phyloP scores from a whole-genome alignment of 2,113 vertebrate genomes.

The Engraulis encrasicolus region DNA sequence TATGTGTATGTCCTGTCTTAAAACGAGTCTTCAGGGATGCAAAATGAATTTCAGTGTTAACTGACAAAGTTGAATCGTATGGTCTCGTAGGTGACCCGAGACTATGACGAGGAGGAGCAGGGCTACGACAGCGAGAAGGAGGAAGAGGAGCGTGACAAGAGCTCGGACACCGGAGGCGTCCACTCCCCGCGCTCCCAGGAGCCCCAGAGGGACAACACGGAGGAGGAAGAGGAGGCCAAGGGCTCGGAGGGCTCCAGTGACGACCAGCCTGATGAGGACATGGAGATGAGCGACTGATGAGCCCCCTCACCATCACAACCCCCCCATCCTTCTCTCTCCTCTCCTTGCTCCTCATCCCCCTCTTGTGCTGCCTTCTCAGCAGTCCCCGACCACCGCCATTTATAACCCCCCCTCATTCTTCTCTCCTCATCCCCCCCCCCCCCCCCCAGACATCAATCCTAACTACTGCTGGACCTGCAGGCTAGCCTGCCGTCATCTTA shows the following conservation, averaged over 20 bases:
- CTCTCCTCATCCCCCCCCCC: background rate
- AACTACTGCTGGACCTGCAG: constrained; percentile 46
- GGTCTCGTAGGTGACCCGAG: constrained; percentile 88
- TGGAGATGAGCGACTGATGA: constrained; percentile 97
- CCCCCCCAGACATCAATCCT: background rate
- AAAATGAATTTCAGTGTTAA: no score
- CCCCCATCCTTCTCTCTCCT: background rate
- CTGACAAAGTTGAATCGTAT: no score
- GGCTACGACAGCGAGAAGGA: constrained; percentile 96
- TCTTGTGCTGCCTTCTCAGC: no score
- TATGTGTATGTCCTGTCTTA: no score
- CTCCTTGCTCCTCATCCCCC: no score
- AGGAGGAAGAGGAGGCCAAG: constrained; percentile 73
- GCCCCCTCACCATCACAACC: background rate
- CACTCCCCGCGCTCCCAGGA: constrained; percentile 81
- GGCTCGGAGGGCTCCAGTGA: constrained; percentile 95
- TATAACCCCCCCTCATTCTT: no score
- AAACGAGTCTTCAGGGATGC: no score
- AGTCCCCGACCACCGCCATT: no score
- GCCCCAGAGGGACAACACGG: constrained; percentile 66
- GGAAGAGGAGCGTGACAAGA: constrained; percentile 82
- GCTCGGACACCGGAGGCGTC: constrained; percentile 70
- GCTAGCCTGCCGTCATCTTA: background rate
- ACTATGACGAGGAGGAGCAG: constrained; percentile 98
- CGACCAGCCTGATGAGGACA: constrained; percentile 95